Evolutionary conservation across 2,888 invertebrate species (phyloP).

Genomic region (Heliconius cydno): DNA sequence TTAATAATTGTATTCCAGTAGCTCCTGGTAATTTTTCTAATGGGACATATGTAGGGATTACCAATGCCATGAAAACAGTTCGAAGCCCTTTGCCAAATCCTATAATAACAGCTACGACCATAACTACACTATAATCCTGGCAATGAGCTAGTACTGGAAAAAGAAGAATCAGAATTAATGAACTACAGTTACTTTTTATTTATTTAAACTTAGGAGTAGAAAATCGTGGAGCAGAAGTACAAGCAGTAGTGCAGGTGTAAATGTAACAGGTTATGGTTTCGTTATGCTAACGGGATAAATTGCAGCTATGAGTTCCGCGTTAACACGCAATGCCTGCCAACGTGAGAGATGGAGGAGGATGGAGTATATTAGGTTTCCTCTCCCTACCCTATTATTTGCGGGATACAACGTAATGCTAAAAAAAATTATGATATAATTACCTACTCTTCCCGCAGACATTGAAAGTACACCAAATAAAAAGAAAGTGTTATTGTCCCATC

Average conservation of each 20-base stretch:
- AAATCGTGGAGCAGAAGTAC: not conserved
- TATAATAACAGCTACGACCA: conserved; percentile 85
- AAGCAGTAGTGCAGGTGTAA: too few relatives aligned
- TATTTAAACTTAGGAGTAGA: not conserved
- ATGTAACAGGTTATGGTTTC: too few relatives aligned
- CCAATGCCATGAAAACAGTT: conserved; percentile 89
- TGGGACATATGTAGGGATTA: conserved; percentile 88
- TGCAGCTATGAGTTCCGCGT: too few relatives aligned
- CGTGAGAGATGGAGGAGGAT: too few relatives aligned
- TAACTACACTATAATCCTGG: conserved; percentile 80
- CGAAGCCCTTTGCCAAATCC: conserved; percentile 88
- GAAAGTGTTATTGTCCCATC: conserved; percentile 88
- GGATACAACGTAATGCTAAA: not conserved
- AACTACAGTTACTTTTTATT: conserved; percentile 28
- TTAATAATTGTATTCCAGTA: conserved; percentile 86
- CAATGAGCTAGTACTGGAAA: conserved; percentile 85
- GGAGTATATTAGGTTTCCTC: not conserved
- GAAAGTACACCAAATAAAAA: conserved; percentile 87
- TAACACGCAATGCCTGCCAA: too few relatives aligned
- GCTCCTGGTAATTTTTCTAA: conserved; percentile 88
- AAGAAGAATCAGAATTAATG: conserved; percentile 10
- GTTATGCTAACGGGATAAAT: too few relatives aligned
- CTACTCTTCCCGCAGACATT: conserved; percentile 86
- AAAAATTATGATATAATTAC: conserved; percentile 60
- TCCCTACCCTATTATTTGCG: not conserved